phyloP scores from a whole-genome alignment of 2,797 vertebrate species.

The Rhodeus uyekii region DNA sequence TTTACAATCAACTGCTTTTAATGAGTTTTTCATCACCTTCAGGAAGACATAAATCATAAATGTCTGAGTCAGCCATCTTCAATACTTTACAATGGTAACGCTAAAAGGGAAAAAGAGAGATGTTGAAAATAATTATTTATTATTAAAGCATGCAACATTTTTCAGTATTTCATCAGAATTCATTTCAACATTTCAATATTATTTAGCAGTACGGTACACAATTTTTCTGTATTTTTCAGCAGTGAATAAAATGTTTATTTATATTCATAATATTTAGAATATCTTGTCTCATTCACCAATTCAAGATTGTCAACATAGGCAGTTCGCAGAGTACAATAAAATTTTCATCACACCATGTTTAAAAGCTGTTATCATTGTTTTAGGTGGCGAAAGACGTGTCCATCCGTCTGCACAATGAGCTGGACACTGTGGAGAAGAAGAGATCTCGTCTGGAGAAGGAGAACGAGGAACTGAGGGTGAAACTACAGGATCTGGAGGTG shows the following conservation, averaged over 20 bases:
- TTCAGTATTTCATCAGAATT: too few species aligned
- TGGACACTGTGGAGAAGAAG: conserved; percentile 92
- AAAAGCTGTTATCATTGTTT: conserved; percentile 6
- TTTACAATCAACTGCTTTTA: conserved; percentile 59
- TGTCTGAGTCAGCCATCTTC: background rate
- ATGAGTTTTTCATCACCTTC: conserved; percentile 48
- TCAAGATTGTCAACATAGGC: background rate
- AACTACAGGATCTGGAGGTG: conserved; percentile 90
- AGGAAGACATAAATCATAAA: conserved; percentile 10
- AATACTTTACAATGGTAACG: background rate
- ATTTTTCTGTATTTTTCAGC: background rate
- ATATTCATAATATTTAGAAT: too few species aligned
- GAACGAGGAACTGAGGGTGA: conserved; percentile 90
- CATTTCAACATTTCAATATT: too few species aligned
- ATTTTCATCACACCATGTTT: background rate
- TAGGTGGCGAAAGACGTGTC: conserved; percentile 98
- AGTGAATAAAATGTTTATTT: too few species aligned
- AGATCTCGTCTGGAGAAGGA: conserved; percentile 89
- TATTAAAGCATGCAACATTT: too few species aligned
- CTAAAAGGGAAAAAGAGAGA: background rate
- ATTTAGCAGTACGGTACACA: background rate
- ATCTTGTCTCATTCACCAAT: too few species aligned
- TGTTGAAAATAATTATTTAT: too few species aligned
- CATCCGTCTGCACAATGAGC: conserved; percentile 91
- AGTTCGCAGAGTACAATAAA: background rate